Evolutionary conservation across 2,797 vertebrate genomes (phyloP), one percentile per base, ranked within the genome.

Genomic region (Selene dorsalis): DNA sequence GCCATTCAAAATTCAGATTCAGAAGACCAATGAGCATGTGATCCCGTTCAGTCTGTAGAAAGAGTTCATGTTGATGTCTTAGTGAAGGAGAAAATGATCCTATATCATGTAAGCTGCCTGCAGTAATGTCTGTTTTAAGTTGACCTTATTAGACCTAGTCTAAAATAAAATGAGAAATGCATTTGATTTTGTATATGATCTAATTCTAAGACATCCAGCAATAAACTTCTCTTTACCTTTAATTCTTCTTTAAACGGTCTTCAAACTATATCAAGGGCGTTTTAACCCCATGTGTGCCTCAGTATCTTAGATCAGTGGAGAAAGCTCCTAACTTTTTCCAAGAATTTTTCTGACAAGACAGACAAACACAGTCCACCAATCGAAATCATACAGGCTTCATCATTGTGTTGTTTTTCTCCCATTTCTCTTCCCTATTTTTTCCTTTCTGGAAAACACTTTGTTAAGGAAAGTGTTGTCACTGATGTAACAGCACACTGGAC

Each of bases 1-100:
- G 13, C 41, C 35, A 79, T 75, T 67, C 50, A 62, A 67, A 43
- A 75, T 68, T 68, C 52, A 67, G n/a, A 26, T 35, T 35, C 32
- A 35, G 7, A 8, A 20, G 61, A 47, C 26, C 72, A 78, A 70
- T 24, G 22, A 52, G 10, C 59, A 45, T 24, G 45, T 28, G 28
- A 43, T 53, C 65, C 45, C 35, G 50, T 38, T 20, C 0, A 17
- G 32, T 35, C 38, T 50, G 41, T 43, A 22, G 18, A 18, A 53
- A 53, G 65, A 56, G 53, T 61, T 62, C 38, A 17, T 52, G 43
- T 55, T 69, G 55, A 77, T 32, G 47, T 69, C 20, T 47, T 20
- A 47, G 45, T 5, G 28, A 64, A 13, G 35, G 11, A 69, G 12
- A 73, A 28, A 68, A 45, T 26, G 69, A 12, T 69, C 41, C 1